phyloP scores from a whole-genome alignment of 2,888 invertebrate species.

The Tinea pellionella region DNA sequence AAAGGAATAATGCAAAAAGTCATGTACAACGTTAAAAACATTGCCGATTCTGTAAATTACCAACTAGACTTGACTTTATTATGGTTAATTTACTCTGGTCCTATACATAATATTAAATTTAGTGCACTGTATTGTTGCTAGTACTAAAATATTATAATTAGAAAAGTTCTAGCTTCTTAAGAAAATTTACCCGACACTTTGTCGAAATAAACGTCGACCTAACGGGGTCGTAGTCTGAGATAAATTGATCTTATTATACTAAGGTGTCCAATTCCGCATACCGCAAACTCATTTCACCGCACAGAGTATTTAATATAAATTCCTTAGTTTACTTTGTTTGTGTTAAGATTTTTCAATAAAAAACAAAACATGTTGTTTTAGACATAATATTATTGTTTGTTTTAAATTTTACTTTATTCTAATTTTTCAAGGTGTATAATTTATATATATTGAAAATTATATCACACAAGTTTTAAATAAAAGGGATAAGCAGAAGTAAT shows the following conservation, averaged over 20 bases:
- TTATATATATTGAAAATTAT: too few species aligned
- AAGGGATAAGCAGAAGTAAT: too few species aligned
- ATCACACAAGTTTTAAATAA: too few species aligned
- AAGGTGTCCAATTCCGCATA: constrained; percentile 17
- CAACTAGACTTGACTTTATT: too few species aligned
- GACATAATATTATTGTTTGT: not conserved
- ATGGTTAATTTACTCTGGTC: too few species aligned
- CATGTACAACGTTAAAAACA: too few species aligned
- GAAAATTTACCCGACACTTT: not conserved
- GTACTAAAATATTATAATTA: constrained; percentile 1
- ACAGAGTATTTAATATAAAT: not conserved
- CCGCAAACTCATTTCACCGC: not conserved
- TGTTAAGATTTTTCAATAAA: not conserved
- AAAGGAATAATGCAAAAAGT: too few species aligned
- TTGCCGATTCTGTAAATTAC: too few species aligned
- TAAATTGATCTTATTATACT: constrained; percentile 19
- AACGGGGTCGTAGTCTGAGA: constrained; percentile 15
- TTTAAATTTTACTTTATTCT: too few species aligned
- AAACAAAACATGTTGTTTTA: not conserved
- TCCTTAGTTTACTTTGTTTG: not conserved
- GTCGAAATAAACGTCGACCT: constrained; percentile 16
- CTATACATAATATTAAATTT: too few species aligned
- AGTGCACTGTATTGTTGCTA: too few species aligned
- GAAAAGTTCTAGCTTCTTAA: constrained; percentile 3
- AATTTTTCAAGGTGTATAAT: too few species aligned